Evolutionary conservation across 1,140 invertebrate genomes (phyloP).

Genomic region (Brachionus manjavacas): DNA sequence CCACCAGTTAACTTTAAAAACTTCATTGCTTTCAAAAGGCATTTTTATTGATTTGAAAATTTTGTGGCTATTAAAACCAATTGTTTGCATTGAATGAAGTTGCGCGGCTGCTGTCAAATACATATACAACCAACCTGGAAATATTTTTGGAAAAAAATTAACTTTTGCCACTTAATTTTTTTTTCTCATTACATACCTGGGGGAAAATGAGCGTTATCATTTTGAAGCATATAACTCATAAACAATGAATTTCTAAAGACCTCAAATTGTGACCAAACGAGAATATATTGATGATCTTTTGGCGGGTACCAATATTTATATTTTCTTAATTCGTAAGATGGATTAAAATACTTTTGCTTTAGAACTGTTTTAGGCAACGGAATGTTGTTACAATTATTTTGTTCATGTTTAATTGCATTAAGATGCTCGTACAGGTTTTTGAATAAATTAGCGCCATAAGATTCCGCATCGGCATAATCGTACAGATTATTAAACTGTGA

Average conservation of each 20-base stretch:
- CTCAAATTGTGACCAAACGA: slow-evolving; percentile 32
- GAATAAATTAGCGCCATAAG: slow-evolving; percentile 19
- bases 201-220: slow-evolving; percentile 29
- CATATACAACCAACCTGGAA: slow-evolving; percentile 34
- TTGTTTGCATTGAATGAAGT: slow-evolving; percentile 28
- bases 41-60: slow-evolving; percentile 21
- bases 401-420: slow-evolving; percentile 2
- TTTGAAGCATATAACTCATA: slow-evolving; percentile 21
- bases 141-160: neutral
- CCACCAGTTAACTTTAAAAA: slow-evolving; percentile 38
- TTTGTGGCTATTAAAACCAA: neutral
- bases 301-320: slow-evolving; percentile 37
- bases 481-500: slow-evolving; percentile 29
- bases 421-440: slow-evolving; percentile 24
- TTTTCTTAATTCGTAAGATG: slow-evolving; percentile 4
- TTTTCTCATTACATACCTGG: neutral
- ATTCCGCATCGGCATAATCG: slow-evolving; percentile 39
- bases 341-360: slow-evolving; percentile 41
- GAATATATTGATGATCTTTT: slow-evolving; percentile 13
- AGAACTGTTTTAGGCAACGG: slow-evolving; percentile 34
- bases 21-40: slow-evolving; percentile 40
- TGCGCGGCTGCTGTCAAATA: slow-evolving; percentile 38
- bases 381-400: slow-evolving; percentile 28
- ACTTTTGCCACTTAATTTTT: neutral
- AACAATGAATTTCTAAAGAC: slow-evolving; percentile 7